A percentile compares a stretch with the other conserved stretches of the same genome.
Conservation (phyloP, 2,797 vertebrate species). For the Scarus forsteni region DNA sequence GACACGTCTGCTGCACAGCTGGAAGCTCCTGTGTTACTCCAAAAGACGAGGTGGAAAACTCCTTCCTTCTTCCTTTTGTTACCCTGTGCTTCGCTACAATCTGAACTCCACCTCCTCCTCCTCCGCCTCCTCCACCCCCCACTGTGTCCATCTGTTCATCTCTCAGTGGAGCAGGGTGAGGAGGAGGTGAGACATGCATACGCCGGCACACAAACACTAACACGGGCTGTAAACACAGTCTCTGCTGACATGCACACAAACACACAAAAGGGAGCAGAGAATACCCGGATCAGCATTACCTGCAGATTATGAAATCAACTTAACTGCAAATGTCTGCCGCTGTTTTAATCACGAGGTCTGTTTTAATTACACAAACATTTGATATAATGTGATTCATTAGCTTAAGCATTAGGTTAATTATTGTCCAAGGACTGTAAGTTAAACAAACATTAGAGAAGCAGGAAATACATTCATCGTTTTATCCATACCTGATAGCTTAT, state of each 20-base stretch:
- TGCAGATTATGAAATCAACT: neutral
- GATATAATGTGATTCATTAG: too few species aligned
- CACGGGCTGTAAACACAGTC: conserved; percentile 63
- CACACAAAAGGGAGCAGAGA: conserved; percentile 8
- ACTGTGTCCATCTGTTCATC: conserved; percentile 80
- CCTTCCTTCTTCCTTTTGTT: conserved; percentile 68
- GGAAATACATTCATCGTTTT: too few species aligned
- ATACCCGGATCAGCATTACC: neutral
- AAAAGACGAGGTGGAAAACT: conserved; percentile 49
- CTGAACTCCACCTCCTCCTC: conserved; percentile 10
- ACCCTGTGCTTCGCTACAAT: conserved; percentile 50
- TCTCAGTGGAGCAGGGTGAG: conserved; percentile 71
- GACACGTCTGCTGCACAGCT: conserved; percentile 63
- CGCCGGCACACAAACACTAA: conserved; percentile 64
- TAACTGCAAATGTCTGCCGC: too few species aligned
- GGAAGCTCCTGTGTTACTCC: conserved; percentile 44
- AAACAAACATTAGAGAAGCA: too few species aligned
- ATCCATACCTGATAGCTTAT: too few species aligned
- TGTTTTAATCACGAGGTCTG: too few species aligned
- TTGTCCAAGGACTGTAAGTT: too few species aligned
- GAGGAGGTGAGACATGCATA: conserved; percentile 75
- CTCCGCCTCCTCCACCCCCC: conserved; percentile 42
- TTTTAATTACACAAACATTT: too few species aligned
- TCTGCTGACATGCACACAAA: conserved; percentile 33
- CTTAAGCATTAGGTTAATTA: too few species aligned